Base-by-base conservation (phyloP, 2,888 invertebrate genomes). In the Fissipunctia ypsillon region DNA sequence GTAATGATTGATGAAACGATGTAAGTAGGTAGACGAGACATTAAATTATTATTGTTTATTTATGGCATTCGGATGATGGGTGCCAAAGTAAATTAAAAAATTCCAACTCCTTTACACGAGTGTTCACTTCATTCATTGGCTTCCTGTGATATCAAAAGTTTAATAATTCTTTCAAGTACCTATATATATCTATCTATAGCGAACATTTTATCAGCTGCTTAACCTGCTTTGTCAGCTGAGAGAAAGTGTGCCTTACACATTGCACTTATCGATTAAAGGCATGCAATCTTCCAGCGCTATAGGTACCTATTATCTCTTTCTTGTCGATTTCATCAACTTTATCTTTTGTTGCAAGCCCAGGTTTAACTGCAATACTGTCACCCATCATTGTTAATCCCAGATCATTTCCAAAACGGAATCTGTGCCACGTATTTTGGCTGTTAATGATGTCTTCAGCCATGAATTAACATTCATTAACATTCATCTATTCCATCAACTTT, bases 1-100 rank as follows among this genome's bases (percentile, higher is more conserved):
- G 73, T 74, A 74, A 84, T 82, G 84, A 85, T 83, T 85, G 71
- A 80, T 81, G 75, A 60, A 67, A 48, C 74, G 73, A 85, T 84
- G 88, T 83, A 85, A 90, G 88, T 87, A 86, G 84, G 88, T 87
- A 86, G 84, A 28, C 50, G 65, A 76, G 43, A 66, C 69, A 76
- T 67, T 79, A 63, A 68, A 74, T 78, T 69, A 78, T 45, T 79
- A 63, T 69, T 78, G 64, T 83, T 70, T 75, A 65, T 79, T 64
- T 79, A 48, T 43, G 28, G 38, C 25, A 57, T 79, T 43, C 9
- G 28, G 50, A 38, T 60, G 22, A 25, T 60, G 38, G 14, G 12
- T 14, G 38, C 35, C 54, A 14, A 25, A 50, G 35, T 50, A 6
- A 56, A 45, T 25, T 31, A 6, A 38, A n/a, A 22, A 38, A 48